Evolutionary conservation across 2,888 invertebrate species (phyloP), one percentile per base, ranked within the genome.

Genomic region (Epiperipatus broadwayi): DNA sequence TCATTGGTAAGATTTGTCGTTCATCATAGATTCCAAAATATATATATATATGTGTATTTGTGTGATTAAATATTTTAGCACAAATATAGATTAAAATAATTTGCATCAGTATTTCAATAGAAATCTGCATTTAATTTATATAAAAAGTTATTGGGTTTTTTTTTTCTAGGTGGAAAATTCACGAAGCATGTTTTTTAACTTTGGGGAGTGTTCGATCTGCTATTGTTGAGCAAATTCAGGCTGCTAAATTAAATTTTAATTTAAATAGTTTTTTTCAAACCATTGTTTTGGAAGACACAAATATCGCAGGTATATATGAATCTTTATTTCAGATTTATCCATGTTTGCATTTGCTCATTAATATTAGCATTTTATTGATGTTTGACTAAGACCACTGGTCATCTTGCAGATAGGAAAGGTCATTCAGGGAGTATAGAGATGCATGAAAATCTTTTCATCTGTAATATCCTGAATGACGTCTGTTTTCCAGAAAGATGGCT

Each of bases 111-210:
- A 33, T 35, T 32, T 34, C 32, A 30, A 22, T 29, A 14, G 14
- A 42, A 54, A 61, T 50, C 50, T 54, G 21, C 54, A 63, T 41
- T 68, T n/a, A n/a, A n/a, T n/a, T n/a, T n/a, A n/a, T n/a, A n/a
- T n/a, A n/a, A n/a, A n/a, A n/a, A n/a, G n/a, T n/a, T n/a, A n/a
- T n/a, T n/a, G n/a, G n/a, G n/a, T n/a, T n/a, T n/a, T n/a, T n/a
- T n/a, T n/a, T n/a, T n/a, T n/a, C n/a, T n/a, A n/a, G 72, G 67
- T 75, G 75, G 75, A 75, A 75, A 56, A 60, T 72, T 7, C 61
- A 64, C 44, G 75, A 75, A 53, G 66, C 73, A 0, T 67, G 69
- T 38, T 68, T 75, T 63, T 57, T 71, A 21, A 69, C 72, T 3
- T 57, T 75, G 4, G 71, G 70, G 32, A 58, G 63, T 18, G 65